Base-by-base conservation (phyloP, 2,797 vertebrate genomes). In the Karalla daura region DNA sequence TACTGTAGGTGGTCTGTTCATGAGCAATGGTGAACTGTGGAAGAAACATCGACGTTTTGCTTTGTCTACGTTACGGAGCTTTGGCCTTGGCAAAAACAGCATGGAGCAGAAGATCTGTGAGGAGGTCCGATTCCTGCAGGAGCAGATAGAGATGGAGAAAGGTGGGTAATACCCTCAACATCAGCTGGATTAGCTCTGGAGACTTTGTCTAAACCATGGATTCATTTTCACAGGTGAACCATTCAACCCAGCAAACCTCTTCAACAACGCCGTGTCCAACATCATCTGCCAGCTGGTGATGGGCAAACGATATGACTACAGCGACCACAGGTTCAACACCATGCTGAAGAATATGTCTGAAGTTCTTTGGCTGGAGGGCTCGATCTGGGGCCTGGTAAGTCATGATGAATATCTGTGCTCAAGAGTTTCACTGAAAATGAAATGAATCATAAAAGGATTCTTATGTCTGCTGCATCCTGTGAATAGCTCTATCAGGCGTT, bases 271-370 rank as follows among this genome's bases (percentile, higher is more conserved):
- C 7, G 83, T 83, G 45, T 87, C 90, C 63, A 93, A 93, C 73
- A 91, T 93, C 41, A 90, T 93, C 41, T 91, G 89, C 69, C 84
- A 88, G 70, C 54, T 92, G 73, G 87, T 93, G 54, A 86, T 93
- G 35, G 85, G 90, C 12, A 87, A 63, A 54, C 76, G 88, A 6
- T 93, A 87, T 74, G 90, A 91, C 24, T 92, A 92, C 64, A 73
- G 40, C 0, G 79, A 92, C 63, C 55, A 89, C 33, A 45, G 52
- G 17, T 91, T 92, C 63, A 83, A 87, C 50, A 69, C 20, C 21
- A 47, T 92, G 77, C 76, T 91, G 23, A 78, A 62, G 12, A 33
- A 43, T 44, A 2, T 91, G 7, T 72, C 73, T 18, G 83, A 91
- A 43, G 0, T 18, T 7, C 0, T 51, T 14, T 47, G 6, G 11